Base-by-base conservation (phyloP, 2,797 vertebrate species). In the Clarias fuscus region DNA sequence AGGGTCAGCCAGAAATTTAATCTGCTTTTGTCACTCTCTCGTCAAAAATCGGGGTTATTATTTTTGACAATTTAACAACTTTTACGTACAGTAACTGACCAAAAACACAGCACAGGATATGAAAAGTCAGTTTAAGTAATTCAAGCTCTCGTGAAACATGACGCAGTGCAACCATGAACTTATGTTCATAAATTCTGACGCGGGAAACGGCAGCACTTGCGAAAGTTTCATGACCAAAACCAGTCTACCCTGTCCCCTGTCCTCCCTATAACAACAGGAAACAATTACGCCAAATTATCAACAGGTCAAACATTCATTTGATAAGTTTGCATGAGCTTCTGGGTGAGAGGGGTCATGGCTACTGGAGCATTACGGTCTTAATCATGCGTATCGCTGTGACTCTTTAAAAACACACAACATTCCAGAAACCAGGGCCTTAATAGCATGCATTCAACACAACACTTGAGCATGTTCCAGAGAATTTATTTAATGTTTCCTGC, bases 251-350 rank as follows among this genome's bases (percentile, higher is more conserved):
- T 93, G 91, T 91, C 83, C 85, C 93, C 91, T n/a, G 37, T 80
- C 78, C 61, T 27, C 37, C 37, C 61, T 95, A 93, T 93, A 96
- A 94, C 94, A 94, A 96, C 93, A 96, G 95, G 95, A 97, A 96
- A 94, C 92, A 93, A 97, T 96, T 97, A 95, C 96, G 93, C 92
- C 92, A 93, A 96, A 97, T 97, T 97, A 97, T 96, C 94, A 94
- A 92, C 94, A 95, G 93, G 95, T 96, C 95, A 97, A 95, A 96
- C 86, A 94, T 95, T 96, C 94, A 96, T 95, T 95, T 94, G 95
- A 97, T 96, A 97, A 96, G 93, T 90, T 89, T 84, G 91, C 92
- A 88, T 94, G 93, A 93, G 93, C 92, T 93, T 90, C 88, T 75
- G 92, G 93, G 94, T 94, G 88, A 95, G 95, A 95, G 95, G 94